Base-by-base conservation (phyloP, 2,888 invertebrate species). In the Anoplius nigerrimus region DNA sequence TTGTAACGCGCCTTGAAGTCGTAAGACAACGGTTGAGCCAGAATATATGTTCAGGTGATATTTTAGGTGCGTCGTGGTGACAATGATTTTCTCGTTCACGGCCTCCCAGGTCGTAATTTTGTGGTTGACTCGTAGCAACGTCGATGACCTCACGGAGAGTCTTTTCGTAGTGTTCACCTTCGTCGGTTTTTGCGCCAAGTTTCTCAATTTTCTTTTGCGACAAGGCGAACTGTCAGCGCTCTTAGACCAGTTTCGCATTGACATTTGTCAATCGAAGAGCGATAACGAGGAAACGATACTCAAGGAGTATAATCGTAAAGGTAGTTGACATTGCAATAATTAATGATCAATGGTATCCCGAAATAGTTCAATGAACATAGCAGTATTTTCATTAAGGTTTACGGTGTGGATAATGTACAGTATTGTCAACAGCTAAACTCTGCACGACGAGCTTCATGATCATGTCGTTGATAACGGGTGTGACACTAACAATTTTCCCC, bases 111-210 rank as follows among this genome's bases (percentile, higher is more conserved):
- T 83, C 20, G 51, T 82, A 11, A 75, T 81, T 11, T 67, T 84
- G 20, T 18, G 80, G 2, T 43, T 70, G 0, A 73, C 72, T 1
- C 73, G 71, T 2, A 67, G 72, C 15, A 64, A 80, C 61, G 70
- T 82, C 56, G 80, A 82, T 20, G 78, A 75, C 18, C 59, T 84
- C n/a, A 76, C 81, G 0, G 78, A 76, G 24, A 80, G 74, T 62
- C 79, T 81, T 6, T 84, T 83, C 27, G 72, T 84, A 73, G 62
- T 79, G 27, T 66, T 83, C 8, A 80, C 83, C 16, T 71, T 60
- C 22, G 15, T 73, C 54, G 65, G 61, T 11, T 42, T 71, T 16
- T 75, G 71, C 4, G 45, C 66, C 11, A 75, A 75, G 61, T 65
- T 56, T 1, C 51, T 62, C 20, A 75, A 72, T 11, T 66, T 76